phyloP scores from a whole-genome alignment of 2,113 vertebrate species.

The Ursus arctos region DNA sequence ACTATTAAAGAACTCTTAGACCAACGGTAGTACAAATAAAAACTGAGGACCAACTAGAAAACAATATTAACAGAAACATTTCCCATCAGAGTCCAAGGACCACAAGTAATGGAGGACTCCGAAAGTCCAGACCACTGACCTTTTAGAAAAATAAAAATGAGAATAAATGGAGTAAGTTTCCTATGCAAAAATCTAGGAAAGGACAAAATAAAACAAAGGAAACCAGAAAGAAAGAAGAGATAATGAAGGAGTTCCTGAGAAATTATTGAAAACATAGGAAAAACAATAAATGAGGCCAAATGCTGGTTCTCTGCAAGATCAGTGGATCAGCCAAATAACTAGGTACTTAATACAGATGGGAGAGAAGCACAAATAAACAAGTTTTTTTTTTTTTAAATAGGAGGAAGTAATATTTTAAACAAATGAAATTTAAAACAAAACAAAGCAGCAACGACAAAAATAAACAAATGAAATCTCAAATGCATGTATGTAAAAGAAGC shows the following conservation, averaged over 20 bases:
- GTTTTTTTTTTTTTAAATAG: neutral
- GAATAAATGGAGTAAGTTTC: neutral
- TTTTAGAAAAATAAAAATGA: neutral
- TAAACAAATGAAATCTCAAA: neutral
- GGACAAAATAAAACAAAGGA: neutral
- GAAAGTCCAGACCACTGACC: neutral
- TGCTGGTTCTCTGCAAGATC: neutral
- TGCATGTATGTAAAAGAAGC: neutral
- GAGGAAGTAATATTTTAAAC: neutral
- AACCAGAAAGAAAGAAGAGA: neutral
- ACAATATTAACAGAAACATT: neutral
- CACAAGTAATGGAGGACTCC: neutral
- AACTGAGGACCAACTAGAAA: neutral
- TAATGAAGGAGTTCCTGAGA: neutral
- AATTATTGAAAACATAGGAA: neutral
- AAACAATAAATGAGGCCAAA: neutral
- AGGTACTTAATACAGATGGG: neutral
- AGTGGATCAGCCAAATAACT: neutral
- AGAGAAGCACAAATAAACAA: neutral
- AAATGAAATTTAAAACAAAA: neutral
- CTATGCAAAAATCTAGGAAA: neutral
- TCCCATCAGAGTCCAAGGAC: neutral
- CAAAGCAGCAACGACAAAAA: neutral
- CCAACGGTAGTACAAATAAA: neutral
- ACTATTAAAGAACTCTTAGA: neutral